Base-by-base conservation (phyloP, 2,888 invertebrate genomes). In the Pteria penguin region DNA sequence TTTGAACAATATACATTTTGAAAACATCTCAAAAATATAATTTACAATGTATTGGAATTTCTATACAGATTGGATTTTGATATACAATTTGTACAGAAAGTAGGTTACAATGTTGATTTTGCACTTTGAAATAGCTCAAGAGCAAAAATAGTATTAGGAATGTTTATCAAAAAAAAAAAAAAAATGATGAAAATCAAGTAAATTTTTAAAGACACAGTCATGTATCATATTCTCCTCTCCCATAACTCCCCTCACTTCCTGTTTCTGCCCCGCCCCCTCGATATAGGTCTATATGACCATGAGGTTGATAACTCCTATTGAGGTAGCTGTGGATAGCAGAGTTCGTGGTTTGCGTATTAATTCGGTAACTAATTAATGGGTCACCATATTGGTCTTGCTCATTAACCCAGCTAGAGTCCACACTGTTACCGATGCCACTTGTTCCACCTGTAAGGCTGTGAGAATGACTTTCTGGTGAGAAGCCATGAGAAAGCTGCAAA, bases 401-500 rank as follows among this genome's bases (percentile, higher is more conserved):
- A 11, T 79, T 69, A 55, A 78, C 82, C 80, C 82, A 82, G 66
- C 75, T 80, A 4, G 81, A 79, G 70, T 82, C 76, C 11, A 79
- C 65, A 33, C 80, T 81, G 45, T 72, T 77, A 1, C 79, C 82
- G 22, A 80, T 61, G 3, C 79, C 82, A 69, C 83, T 82, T 2
- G 78, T 79, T 4, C 76, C 76, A 5, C 67, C 73, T 14, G 75
- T 61, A 62, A 75, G 32, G 27, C 74, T 76, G 58, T 76, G 78
- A 11, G 73, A 31, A n/a, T 68, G 70, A 29, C 68, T 70, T n/a
- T 77, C 75, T 5, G 79, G 62, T 55, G 81, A 67, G 29, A 78
- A 69, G n/a, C 62, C 67, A 8, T 73, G 65, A 14, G 68, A 70
- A 72, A 76, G 65, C 81, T 83, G 70, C 61, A 69, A 68, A 65